A percentile compares a stretch with the other conserved stretches of the same genome.
Evolutionary conservation across 2,113 vertebrate genomes (phyloP).

Genomic region (Bungarus multicinctus): DNA sequence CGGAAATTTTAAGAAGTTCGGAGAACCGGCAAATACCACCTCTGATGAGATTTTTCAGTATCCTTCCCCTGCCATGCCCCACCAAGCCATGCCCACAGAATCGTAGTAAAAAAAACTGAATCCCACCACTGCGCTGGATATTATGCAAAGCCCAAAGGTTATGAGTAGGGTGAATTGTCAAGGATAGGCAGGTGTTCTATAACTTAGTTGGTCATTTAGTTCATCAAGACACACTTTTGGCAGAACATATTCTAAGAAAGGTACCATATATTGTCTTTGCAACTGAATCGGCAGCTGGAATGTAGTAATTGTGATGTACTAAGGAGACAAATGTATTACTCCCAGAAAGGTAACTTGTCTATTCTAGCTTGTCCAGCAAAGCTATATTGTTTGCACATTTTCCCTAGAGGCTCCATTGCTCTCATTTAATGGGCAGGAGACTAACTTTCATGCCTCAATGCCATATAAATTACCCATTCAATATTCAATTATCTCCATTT

Average conservation of each 20-base stretch:
- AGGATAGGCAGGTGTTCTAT: neutral
- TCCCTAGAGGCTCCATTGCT: conserved; percentile 42
- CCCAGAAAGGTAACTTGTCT: conserved; percentile 47
- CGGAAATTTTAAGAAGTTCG: too few species aligned
- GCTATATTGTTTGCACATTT: conserved; percentile 40
- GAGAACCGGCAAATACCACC: too few species aligned
- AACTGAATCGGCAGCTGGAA: neutral
- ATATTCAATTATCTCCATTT: conserved; percentile 60
- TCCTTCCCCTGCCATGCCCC: too few species aligned
- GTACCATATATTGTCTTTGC: neutral
- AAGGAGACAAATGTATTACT: neutral
- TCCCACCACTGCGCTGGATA: too few species aligned
- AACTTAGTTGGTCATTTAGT: neutral
- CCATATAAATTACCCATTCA: conserved; percentile 69
- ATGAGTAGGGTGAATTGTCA: neutral
- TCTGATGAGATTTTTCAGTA: too few species aligned
- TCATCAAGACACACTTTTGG: neutral
- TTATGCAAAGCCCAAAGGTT: neutral
- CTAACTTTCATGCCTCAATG: conserved; percentile 68
- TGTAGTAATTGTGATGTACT: conserved; percentile 19
- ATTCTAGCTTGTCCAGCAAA: conserved; percentile 7
- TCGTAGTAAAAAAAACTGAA: too few species aligned
- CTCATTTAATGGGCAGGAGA: conserved; percentile 44
- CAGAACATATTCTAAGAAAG: neutral
- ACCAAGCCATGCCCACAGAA: too few species aligned